A percentile compares a stretch with the other conserved stretches of the same genome.
These are phyloP conservation scores for Seriola quinqueradiata DNA, from an alignment of 2,113 vertebrate species.

Conservation along the genomic window DNA sequence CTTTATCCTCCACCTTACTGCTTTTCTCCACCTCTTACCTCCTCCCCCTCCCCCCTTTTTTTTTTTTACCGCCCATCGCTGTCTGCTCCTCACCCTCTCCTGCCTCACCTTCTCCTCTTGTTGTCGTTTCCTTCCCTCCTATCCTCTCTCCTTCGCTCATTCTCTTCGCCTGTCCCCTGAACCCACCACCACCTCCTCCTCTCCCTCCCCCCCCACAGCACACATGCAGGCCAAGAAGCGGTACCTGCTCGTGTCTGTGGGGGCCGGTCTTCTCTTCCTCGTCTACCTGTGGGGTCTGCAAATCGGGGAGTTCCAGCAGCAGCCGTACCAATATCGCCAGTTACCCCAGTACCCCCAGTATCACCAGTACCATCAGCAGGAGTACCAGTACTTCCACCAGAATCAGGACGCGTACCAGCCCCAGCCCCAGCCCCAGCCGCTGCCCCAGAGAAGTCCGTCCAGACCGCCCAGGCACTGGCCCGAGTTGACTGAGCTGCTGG, in stretches of 20 bases:
- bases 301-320: slow-evolving; percentile 83
- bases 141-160: neutral
- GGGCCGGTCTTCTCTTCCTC: slow-evolving; percentile 87
- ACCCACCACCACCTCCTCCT: slow-evolving; percentile 57
- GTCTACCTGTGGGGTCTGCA: slow-evolving; percentile 87
- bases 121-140: neutral
- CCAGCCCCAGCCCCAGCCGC: slow-evolving; percentile 62
- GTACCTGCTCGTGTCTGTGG: slow-evolving; percentile 89
- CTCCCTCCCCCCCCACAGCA: slow-evolving; percentile 77
- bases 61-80: neutral
- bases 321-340: slow-evolving; percentile 70
- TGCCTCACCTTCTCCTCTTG: neutral
- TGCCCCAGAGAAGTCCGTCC: slow-evolving; percentile 69
- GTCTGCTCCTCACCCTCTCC: neutral
- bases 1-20: neutral
- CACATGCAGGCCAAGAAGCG: slow-evolving; percentile 92
- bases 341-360: slow-evolving; percentile 66
- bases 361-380: slow-evolving; percentile 63
- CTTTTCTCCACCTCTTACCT: neutral
- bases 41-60: neutral
- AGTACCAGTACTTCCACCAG: slow-evolving; percentile 61
- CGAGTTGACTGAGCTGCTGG: slow-evolving; percentile 63
- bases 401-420: slow-evolving; percentile 62
- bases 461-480: slow-evolving; percentile 76
- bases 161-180: neutral